These are phyloP conservation scores for Cinclus cinclus DNA, from an alignment of 2,113 vertebrate genomes.

Conservation along the genomic window DNA sequence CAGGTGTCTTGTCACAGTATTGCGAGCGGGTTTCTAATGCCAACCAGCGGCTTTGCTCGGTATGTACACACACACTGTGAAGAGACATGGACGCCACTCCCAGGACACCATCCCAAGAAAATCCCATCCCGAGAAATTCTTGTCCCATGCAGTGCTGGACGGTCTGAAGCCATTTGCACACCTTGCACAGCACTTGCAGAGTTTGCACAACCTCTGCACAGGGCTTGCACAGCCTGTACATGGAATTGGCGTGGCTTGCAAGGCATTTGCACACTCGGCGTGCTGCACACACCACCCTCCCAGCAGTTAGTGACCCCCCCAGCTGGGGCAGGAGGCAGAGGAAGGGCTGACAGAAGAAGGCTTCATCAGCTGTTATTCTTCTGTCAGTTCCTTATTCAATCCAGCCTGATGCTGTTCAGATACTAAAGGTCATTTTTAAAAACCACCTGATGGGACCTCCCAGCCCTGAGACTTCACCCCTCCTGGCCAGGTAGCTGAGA, in stretches of 20 bases:
- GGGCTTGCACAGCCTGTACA: background rate
- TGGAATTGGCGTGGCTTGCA: background rate
- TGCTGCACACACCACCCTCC: background rate
- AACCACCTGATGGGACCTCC: background rate
- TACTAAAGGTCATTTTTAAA: background rate
- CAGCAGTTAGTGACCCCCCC: too few relatives aligned
- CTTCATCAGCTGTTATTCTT: background rate
- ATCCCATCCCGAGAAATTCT: background rate
- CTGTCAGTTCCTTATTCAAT: background rate
- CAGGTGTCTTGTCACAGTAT: conserved; percentile 26
- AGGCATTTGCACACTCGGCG: accelerated
- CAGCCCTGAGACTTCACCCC: background rate
- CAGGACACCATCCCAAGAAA: background rate
- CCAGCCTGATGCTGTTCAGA: background rate
- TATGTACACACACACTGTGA: background rate
- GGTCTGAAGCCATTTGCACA: background rate
- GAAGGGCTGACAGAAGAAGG: background rate
- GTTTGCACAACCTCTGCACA: background rate
- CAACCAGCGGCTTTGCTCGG: background rate
- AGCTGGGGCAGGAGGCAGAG: background rate
- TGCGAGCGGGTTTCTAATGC: background rate
- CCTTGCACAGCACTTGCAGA: background rate
- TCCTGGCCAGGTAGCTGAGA: background rate
- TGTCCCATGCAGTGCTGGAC: accelerated
- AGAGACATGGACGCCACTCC: accelerated